These are phyloP conservation scores for Saccopteryx leptura DNA, from an alignment of 2,113 vertebrate genomes.

Conservation along the genomic window DNA sequence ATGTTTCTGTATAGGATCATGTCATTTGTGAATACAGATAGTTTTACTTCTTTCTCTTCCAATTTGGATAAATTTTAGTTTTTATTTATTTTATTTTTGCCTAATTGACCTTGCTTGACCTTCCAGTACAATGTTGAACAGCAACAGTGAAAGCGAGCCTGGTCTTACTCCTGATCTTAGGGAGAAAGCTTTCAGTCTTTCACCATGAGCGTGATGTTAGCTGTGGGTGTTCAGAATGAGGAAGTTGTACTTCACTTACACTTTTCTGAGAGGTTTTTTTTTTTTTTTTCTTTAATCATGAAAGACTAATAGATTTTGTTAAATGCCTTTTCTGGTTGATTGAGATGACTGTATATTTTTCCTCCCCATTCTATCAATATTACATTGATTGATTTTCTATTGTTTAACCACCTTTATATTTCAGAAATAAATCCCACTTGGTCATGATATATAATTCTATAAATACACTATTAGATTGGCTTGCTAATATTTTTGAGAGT, in stretches of 20 bases:
- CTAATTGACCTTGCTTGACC: neutral
- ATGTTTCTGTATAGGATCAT: no score
- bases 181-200: neutral
- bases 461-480: neutral
- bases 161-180: no score
- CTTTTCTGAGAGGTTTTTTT: no score
- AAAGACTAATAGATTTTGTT: no score
- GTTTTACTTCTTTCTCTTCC: neutral
- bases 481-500: neutral
- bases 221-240: neutral
- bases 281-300: no score
- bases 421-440: neutral
- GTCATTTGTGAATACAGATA: no score
- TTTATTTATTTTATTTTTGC: neutral
- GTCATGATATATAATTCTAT: neutral
- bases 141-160: no score
- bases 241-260: no score
- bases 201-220: neutral
- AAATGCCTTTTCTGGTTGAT: no score
- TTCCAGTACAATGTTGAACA: no score
- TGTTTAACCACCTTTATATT: neutral
- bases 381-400: neutral
- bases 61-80: neutral
- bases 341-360: neutral
- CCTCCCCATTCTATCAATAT: neutral